Evolutionary conservation across 1,140 invertebrate genomes (phyloP).

Genomic region (fruit fly (Drosophila melanogaster)): DNA sequence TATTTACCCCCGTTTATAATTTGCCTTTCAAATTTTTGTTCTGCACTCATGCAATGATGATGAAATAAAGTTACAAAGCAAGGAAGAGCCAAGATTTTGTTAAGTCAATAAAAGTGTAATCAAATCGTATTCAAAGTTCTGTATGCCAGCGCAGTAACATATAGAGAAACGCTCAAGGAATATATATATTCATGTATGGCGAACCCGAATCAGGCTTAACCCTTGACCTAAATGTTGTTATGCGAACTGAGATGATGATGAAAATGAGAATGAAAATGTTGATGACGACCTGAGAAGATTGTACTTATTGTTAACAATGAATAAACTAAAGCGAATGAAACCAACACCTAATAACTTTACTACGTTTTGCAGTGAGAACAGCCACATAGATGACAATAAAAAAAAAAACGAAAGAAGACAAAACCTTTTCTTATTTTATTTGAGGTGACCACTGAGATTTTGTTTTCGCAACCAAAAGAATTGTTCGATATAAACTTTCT

Average conservation of each 20-base stretch:
- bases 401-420: constrained; percentile 41
- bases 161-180: constrained; percentile 34
- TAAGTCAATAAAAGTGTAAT: constrained; percentile 51
- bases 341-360: constrained; percentile 61
- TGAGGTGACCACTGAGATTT: constrained; percentile 54
- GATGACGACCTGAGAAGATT: constrained; percentile 33
- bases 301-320: constrained; percentile 67
- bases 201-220: constrained; percentile 17
- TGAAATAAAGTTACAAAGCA: constrained; percentile 31
- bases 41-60: constrained; percentile 59
- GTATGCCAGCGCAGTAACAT: constrained; percentile 41
- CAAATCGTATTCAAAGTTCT: constrained; percentile 83
- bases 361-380: constrained; percentile 68
- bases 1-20: constrained; percentile 42
- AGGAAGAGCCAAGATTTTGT: constrained; percentile 41
- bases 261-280: constrained; percentile 7
- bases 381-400: constrained; percentile 71
- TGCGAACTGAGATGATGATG: constrained; percentile 12
- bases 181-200: constrained; percentile 20
- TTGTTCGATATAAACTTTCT: constrained; percentile 49
- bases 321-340: constrained; percentile 51
- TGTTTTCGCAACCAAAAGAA: constrained; percentile 82
- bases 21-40: constrained; percentile 31
- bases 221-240: constrained; percentile 52
- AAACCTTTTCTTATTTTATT: constrained; percentile 53